These are phyloP conservation scores for Merops nubicus DNA, from an alignment of 2,113 vertebrate species.

Conservation along the genomic window DNA sequence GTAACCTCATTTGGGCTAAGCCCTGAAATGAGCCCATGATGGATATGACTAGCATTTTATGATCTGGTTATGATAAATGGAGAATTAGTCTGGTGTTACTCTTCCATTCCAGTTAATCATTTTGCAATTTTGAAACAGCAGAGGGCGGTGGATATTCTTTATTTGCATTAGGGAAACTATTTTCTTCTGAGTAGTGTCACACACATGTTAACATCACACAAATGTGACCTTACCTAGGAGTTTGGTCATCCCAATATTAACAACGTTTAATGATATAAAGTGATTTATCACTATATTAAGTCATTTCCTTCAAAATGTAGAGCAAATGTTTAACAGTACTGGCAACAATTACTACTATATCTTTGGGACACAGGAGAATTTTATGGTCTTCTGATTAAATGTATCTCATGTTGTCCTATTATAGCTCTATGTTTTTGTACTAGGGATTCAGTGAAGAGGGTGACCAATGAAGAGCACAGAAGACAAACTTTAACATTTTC, in stretches of 20 bases:
- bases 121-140: background rate
- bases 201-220: background rate
- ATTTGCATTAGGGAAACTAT: background rate
- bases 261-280: background rate
- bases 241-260: background rate
- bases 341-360: background rate
- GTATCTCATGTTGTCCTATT: background rate
- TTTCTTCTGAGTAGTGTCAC: background rate
- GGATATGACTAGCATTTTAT: background rate
- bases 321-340: background rate
- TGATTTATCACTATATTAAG: background rate
- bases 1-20: background rate
- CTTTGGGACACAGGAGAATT: background rate
- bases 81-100: background rate
- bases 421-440: background rate
- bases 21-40: background rate
- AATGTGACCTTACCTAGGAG: background rate
- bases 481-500: background rate
- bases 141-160: background rate
- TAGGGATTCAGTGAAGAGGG: background rate
- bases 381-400: background rate
- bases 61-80: background rate
- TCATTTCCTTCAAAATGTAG: background rate
- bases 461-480: background rate
- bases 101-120: background rate